Conservation (phyloP, 2,888 invertebrate genomes). For the Corbicula japonica region DNA sequence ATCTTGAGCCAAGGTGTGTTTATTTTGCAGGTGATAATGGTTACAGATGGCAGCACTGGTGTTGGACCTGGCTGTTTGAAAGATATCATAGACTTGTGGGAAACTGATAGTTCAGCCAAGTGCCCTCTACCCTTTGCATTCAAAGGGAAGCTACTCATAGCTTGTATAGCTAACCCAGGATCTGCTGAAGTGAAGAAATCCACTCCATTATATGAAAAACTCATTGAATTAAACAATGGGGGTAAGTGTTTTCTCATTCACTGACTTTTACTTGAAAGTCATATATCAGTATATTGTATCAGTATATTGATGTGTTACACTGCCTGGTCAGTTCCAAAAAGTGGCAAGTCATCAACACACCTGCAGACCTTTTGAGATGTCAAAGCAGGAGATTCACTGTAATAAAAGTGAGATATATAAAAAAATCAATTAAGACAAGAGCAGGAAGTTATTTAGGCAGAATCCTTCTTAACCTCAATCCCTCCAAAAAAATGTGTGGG, state of each 20-base stretch:
- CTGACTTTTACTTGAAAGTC: background rate
- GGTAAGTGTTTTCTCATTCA: slow-evolving; percentile 32
- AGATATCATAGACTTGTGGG: slow-evolving; percentile 87
- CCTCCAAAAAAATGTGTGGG: no score
- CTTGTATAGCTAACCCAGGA: slow-evolving; percentile 85
- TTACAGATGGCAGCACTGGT: slow-evolving; percentile 93
- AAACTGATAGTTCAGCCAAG: slow-evolving; percentile 80
- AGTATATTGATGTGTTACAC: background rate
- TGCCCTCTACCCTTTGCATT: slow-evolving; percentile 93
- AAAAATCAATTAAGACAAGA: no score
- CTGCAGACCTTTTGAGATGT: no score
- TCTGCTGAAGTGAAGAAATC: slow-evolving; percentile 87
- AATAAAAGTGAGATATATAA: no score
- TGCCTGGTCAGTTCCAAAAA: no score
- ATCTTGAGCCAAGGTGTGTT: no score
- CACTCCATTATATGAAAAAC: slow-evolving; percentile 92
- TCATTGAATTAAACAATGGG: slow-evolving; percentile 90
- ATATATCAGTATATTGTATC: background rate
- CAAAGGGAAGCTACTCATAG: slow-evolving; percentile 91
- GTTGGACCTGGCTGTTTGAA: slow-evolving; percentile 90
- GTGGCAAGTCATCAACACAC: no score
- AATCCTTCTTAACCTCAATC: no score
- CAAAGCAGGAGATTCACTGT: no score
- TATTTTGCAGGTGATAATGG: slow-evolving; percentile 89
- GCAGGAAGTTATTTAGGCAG: no score